These are phyloP conservation scores for Anthoptus insignis DNA, from an alignment of 2,888 invertebrate species.

Conservation along the genomic window DNA sequence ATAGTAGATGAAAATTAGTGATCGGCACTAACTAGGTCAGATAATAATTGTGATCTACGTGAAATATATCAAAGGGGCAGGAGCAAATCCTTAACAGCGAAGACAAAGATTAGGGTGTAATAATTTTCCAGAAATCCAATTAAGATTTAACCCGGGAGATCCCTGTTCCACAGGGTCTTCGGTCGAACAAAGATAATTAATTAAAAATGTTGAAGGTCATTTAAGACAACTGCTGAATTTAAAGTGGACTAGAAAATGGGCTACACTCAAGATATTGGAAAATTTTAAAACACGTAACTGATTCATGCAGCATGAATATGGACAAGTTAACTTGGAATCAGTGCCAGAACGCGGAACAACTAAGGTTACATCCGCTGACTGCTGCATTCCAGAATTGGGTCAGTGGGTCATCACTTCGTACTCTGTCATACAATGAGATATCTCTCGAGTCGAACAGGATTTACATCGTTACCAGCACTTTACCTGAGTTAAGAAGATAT, in stretches of 20 bases:
- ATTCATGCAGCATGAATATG: slow-evolving; percentile 63
- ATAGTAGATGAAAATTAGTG: not conserved
- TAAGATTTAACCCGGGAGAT: slow-evolving; percentile 35
- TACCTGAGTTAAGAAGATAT: slow-evolving; percentile 6
- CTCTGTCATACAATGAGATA: slow-evolving; percentile 81
- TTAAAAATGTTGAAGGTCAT: slow-evolving; percentile 28
- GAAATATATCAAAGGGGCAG: not conserved
- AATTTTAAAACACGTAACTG: slow-evolving; percentile 20
- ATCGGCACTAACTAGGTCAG: not conserved
- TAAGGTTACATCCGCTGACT: slow-evolving; percentile 72
- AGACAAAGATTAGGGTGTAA: slow-evolving; percentile 23
- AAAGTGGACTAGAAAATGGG: not conserved
- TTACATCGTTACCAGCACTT: slow-evolving; percentile 63
- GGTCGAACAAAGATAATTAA: slow-evolving; percentile 28
- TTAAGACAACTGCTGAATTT: slow-evolving; percentile 14
- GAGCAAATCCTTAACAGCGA: slow-evolving; percentile 8
- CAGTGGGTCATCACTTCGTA: slow-evolving; percentile 77
- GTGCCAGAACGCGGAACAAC: slow-evolving; percentile 80
- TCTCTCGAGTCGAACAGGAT: slow-evolving; percentile 69
- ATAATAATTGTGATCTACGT: not conserved
- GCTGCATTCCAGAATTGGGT: slow-evolving; percentile 82
- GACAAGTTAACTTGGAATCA: slow-evolving; percentile 69
- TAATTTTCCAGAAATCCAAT: slow-evolving; percentile 34
- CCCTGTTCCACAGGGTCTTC: slow-evolving; percentile 7
- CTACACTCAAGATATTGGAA: slow-evolving; percentile 26